A percentile compares a stretch with the other conserved stretches of the same genome.
phyloP scores from a whole-genome alignment of 2,797 vertebrate species.

The Malurus leucopterus region DNA sequence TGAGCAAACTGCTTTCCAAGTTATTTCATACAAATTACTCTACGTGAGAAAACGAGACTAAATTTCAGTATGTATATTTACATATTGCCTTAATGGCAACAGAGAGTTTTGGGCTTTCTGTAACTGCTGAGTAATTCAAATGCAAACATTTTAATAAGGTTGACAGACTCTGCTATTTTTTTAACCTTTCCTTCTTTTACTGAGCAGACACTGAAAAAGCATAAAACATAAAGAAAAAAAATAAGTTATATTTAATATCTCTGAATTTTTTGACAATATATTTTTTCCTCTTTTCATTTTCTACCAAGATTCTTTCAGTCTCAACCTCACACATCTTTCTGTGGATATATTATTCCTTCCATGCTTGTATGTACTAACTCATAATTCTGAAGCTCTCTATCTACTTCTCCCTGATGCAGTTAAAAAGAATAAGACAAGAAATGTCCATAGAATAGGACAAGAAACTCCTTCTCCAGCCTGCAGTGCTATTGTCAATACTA shows the following conservation, averaged over 20 bases:
- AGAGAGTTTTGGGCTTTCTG: not conserved
- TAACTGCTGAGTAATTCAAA: not conserved
- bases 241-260: not conserved
- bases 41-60: not conserved
- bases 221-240: not conserved
- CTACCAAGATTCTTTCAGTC: not conserved
- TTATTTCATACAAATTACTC: not conserved
- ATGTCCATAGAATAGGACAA: not conserved
- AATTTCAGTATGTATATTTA: not conserved
- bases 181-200: not conserved
- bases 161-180: not conserved
- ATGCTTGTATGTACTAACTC: not conserved
- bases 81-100: not conserved
- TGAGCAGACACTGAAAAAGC: not conserved
- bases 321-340: not conserved
- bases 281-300: not conserved
- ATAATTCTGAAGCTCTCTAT: not conserved
- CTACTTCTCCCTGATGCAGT: not conserved
- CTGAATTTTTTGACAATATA: not conserved
- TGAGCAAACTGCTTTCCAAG: not conserved
- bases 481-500: slow-evolving; percentile 18
- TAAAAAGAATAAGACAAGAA: not conserved
- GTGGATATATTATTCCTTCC: not conserved
- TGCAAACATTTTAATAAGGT: not conserved
- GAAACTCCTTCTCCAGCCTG: not conserved